Conservation (phyloP, 2,797 vertebrate species). For the Champsocephalus gunnari region DNA sequence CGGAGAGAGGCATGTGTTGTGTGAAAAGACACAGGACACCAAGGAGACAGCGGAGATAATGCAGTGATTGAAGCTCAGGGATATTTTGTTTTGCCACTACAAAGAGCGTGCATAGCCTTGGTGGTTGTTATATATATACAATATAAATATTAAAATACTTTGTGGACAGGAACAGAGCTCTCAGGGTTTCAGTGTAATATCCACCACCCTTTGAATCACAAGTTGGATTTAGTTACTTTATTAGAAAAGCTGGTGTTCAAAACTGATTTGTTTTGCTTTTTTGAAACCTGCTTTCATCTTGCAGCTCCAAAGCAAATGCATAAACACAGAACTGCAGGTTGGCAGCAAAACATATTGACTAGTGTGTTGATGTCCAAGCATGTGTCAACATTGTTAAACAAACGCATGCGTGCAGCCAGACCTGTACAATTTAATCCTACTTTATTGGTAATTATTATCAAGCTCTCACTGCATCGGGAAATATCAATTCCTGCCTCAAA, state of each 20-base stretch:
- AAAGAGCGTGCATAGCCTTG: constrained; percentile 38
- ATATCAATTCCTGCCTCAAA: constrained; percentile 25
- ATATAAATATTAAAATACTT: constrained; percentile 45
- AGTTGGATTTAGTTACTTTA: constrained; percentile 62
- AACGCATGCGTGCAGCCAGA: constrained; percentile 5
- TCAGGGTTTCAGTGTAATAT: constrained; percentile 52
- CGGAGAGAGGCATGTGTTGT: constrained; percentile 34
- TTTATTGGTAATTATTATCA: constrained; percentile 14
- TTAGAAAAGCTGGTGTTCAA: constrained; percentile 32
- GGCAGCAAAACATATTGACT: constrained; percentile 19
- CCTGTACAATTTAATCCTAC: constrained; percentile 14
- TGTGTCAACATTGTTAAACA: constrained; percentile 47
- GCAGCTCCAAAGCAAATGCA: constrained; percentile 43
- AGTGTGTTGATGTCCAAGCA: constrained; percentile 29
- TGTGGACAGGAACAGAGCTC: constrained; percentile 55
- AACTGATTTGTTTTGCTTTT: constrained; percentile 40
- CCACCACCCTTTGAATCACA: constrained; percentile 50
- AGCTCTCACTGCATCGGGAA: constrained; percentile 12
- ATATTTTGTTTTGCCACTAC: constrained; percentile 68
- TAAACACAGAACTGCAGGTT: constrained; percentile 30
- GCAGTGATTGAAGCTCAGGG: constrained; percentile 59
- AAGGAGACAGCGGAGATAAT: constrained; percentile 47
- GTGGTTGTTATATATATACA: constrained; percentile 39
- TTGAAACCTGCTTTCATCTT: constrained; percentile 34
- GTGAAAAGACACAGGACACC: constrained; percentile 27